Base-by-base conservation (phyloP, 2,888 invertebrate genomes). In the Cantharis flavilabris region DNA sequence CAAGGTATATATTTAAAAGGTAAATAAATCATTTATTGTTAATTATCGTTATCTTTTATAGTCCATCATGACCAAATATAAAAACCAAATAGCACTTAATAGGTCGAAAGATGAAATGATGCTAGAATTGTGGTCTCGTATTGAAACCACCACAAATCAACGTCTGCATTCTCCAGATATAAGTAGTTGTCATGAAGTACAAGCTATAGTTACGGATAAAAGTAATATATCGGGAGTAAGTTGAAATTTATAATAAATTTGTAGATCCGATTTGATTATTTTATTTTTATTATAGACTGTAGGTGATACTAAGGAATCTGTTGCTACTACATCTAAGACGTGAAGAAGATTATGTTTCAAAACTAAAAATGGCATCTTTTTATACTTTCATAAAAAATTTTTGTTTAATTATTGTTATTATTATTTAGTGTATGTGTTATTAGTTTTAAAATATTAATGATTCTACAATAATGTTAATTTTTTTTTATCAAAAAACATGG, bases 21-120 rank as follows among this genome's bases (percentile, higher is more conserved):
- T 16, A 16, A 16, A 16, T 16, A 20, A 64, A 16, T 64, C 74
- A 64, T 18, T 28, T 16, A 72, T 23, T 75, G 13, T 64, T 69
- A 71, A 30, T 72, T 79, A 18, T 18, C 9, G 5, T 9, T 16
- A 16, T 64, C 11, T 65, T 71, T 73, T 79, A 16, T 75, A 92
- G 91, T 89, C 91, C 69, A 86, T 91, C n/a, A 91, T 91, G 83
- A 90, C 89, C 77, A 92, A 92, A 84, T 92, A 92, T 82, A 89
- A 90, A 79, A 88, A 89, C 7, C 91, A 91, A 80, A 88, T 91
- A 83, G 86, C 88, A 20, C 89, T 91, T 71, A 91, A 91, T 82
- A 86, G 90, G 77, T 89, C 89, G 80, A 87, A 92, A 85, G 92
- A 92, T 82, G 90, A 90, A 80, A 89, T 90, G 80, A 88, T 92